phyloP scores from a whole-genome alignment of 2,888 invertebrate species.

The Rambutsinella grinnellia region DNA sequence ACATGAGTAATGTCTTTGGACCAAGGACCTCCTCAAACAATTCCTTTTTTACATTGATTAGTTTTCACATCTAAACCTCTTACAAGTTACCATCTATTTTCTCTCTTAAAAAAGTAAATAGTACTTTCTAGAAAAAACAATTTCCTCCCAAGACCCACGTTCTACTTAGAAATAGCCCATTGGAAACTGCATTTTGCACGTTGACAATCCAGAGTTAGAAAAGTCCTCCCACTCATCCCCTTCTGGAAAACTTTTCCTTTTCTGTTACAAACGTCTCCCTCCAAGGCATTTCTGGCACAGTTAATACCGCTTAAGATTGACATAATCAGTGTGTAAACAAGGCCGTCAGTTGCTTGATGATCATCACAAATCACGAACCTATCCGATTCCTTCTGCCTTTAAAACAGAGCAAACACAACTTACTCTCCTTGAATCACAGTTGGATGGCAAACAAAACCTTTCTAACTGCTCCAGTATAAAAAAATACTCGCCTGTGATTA shows the following conservation, averaged over 20 bases:
- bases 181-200: too few relatives aligned
- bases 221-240: too few relatives aligned
- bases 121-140: background rate
- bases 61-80: too few relatives aligned
- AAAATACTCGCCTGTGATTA: slow-evolving; percentile 16
- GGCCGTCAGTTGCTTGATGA: slow-evolving; percentile 44
- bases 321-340: slow-evolving; percentile 50
- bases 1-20: background rate
- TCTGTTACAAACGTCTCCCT: too few relatives aligned
- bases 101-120: background rate
- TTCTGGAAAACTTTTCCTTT: too few relatives aligned
- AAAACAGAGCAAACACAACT: slow-evolving; percentile 1
- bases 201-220: too few relatives aligned
- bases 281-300: too few relatives aligned
- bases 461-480: background rate
- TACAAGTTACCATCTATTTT: too few relatives aligned
- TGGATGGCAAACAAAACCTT: background rate
- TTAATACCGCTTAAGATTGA: slow-evolving; percentile 37
- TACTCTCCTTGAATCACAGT: slow-evolving; percentile 38
- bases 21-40: background rate
- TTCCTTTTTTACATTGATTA: background rate
- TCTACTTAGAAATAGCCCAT: too few relatives aligned
- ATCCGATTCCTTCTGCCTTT: too few relatives aligned
- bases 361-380: slow-evolving; percentile 36
- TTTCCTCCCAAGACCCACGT: background rate